A percentile compares a stretch with the other conserved stretches of the same genome.
Conservation (phyloP, 2,797 vertebrate species). For the Otolemur crassicaudatus region DNA sequence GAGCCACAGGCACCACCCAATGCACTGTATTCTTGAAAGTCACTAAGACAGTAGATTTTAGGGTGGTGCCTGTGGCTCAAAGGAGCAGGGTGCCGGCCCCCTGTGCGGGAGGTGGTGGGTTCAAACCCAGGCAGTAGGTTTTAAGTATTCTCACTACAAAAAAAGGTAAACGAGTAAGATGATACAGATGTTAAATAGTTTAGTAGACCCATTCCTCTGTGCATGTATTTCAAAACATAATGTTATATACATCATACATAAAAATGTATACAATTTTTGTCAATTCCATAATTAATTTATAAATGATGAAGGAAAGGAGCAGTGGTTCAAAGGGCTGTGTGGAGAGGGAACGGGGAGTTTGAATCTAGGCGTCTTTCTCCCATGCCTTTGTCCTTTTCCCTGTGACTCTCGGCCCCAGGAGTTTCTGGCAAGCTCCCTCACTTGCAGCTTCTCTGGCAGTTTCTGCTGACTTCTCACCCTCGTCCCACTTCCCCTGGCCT, state of each 20-base stretch:
- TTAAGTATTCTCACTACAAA: not conserved
- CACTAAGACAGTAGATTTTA: not conserved
- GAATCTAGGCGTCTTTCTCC: not conserved
- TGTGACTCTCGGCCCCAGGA: not conserved
- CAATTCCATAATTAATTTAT: not conserved
- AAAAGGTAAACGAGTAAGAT: not conserved
- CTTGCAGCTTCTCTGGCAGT: not conserved
- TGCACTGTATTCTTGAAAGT: not conserved
- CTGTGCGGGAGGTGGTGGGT: no score
- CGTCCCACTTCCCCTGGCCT: not conserved
- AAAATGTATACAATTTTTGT: not conserved
- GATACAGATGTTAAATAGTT: not conserved
- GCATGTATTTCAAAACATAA: not conserved
- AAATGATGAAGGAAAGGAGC: not conserved
- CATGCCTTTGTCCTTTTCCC: not conserved
- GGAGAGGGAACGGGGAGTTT: not conserved
- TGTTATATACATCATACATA: accelerated
- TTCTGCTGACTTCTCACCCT: not conserved
- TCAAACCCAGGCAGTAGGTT: not conserved
- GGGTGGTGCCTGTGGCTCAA: no score
- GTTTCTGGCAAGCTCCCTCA: not conserved
- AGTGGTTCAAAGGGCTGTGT: accelerated
- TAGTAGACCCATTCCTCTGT: not conserved
- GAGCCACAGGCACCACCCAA: no score
- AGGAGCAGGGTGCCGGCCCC: no score